Percentiles rank a stretch among this genome's conserved stretches.
Conservation (phyloP, 2,797 vertebrate species). For the Calcarius lapponicus region DNA sequence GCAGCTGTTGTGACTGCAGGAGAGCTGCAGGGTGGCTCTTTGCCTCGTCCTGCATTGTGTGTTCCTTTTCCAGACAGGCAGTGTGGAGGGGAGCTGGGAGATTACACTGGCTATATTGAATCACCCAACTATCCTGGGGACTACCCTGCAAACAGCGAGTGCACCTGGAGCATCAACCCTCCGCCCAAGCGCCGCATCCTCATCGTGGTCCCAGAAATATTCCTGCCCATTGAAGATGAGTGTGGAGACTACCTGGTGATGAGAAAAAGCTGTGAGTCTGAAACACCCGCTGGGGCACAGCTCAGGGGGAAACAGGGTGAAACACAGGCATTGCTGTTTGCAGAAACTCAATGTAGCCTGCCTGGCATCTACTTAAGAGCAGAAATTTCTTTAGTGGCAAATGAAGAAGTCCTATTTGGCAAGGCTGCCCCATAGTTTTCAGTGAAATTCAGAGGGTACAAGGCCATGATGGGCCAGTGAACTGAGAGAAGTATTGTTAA, state of each 20-base stretch:
- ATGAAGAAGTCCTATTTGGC: background rate
- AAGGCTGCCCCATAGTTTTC: background rate
- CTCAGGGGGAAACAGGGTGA: background rate
- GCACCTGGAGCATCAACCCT: slow-evolving; percentile 95
- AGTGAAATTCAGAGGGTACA: background rate
- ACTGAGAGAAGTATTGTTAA: background rate
- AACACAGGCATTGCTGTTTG: background rate
- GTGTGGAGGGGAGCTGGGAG: slow-evolving; percentile 94
- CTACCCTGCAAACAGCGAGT: slow-evolving; percentile 95
- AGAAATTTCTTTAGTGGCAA: background rate
- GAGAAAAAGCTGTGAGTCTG: slow-evolving; percentile 94
- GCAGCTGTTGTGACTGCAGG: background rate
- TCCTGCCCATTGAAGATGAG: slow-evolving; percentile 95
- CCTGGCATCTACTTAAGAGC: background rate
- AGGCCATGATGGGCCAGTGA: background rate
- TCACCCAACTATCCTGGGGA: slow-evolving; percentile 98
- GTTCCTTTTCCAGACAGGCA: slow-evolving; percentile 84
- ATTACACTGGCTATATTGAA: slow-evolving; percentile 95
- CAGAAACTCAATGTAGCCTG: background rate
- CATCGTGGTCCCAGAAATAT: slow-evolving; percentile 97
- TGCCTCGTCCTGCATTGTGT: background rate
- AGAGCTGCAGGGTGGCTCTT: background rate
- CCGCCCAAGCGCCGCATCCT: slow-evolving; percentile 95
- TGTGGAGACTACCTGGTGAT: slow-evolving; percentile 98
- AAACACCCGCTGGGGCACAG: background rate